phyloP scores from a whole-genome alignment of 2,888 invertebrate genomes.

The Zhuqinia jingwanae region DNA sequence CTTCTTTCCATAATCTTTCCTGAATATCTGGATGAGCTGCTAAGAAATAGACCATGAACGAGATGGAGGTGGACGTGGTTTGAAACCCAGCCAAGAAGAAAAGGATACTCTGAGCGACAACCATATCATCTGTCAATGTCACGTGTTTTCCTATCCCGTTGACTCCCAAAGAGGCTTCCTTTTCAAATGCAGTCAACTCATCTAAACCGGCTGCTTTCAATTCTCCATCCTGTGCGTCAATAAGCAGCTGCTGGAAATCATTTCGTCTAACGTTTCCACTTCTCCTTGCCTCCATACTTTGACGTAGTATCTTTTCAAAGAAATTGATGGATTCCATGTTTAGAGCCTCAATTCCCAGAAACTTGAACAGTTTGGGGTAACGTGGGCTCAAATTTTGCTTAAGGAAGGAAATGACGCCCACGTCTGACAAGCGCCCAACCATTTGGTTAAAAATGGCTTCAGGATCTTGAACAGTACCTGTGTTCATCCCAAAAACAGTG shows the following conservation, averaged over 20 bases:
- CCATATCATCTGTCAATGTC: constrained; percentile 46
- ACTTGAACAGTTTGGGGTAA: background rate
- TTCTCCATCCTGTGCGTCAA: background rate
- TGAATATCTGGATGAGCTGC: constrained; percentile 64
- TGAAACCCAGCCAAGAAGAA: constrained; percentile 69
- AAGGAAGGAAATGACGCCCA: too few species aligned
- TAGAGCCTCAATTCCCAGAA: background rate
- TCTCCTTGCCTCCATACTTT: background rate
- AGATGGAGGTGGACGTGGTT: constrained; percentile 45
- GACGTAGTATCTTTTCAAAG: background rate
- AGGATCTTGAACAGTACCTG: too few species aligned
- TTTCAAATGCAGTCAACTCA: background rate
- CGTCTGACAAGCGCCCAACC: too few species aligned
- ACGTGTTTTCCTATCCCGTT: too few species aligned
- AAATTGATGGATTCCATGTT: background rate
- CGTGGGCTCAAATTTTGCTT: background rate
- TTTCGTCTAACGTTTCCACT: background rate
- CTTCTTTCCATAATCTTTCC: constrained; percentile 59
- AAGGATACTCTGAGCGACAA: constrained; percentile 49
- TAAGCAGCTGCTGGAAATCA: background rate
- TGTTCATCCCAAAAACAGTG: too few species aligned
- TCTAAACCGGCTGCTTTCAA: background rate
- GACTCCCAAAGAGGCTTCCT: background rate
- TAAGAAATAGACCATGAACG: constrained; percentile 53
- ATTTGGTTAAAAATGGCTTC: too few species aligned